A percentile compares a stretch with the other conserved stretches of the same genome.
phyloP scores from a whole-genome alignment of 2,888 invertebrate genomes.

The Bombyx huttoni region DNA sequence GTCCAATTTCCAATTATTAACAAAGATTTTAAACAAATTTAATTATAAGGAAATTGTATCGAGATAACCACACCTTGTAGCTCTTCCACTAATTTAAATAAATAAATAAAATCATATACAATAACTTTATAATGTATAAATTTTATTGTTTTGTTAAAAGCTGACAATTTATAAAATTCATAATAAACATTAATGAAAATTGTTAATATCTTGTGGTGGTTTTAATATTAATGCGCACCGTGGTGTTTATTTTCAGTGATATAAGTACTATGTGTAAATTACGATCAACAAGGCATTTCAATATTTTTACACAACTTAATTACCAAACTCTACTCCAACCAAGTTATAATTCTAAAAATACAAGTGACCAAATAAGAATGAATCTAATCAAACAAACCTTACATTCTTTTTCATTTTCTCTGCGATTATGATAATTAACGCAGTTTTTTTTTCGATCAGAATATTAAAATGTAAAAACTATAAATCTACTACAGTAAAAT shows the following conservation, averaged over 20 bases:
- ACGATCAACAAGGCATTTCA: constrained; percentile 1
- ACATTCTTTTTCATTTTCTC: neutral
- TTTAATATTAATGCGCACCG: neutral
- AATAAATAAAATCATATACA: constrained; percentile 50
- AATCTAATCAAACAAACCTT: neutral
- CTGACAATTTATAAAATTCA: constrained; percentile 60
- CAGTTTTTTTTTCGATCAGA: too few relatives aligned
- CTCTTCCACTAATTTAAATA: constrained; percentile 50
- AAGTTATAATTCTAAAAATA: neutral
- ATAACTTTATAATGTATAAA: constrained; percentile 33
- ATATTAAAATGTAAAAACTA: neutral
- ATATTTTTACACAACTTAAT: neutral
- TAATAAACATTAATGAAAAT: constrained; percentile 55
- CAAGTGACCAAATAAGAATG: neutral
- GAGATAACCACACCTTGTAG: constrained; percentile 36
- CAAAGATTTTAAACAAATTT: neutral
- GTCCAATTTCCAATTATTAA: too few relatives aligned
- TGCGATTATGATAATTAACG: too few relatives aligned
- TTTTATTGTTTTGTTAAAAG: constrained; percentile 54
- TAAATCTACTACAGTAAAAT: constrained; percentile 13
- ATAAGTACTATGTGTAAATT: constrained; percentile 7
- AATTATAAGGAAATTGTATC: neutral
- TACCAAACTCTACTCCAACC: neutral
- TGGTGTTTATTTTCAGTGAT: neutral
- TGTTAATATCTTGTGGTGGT: neutral